Base-by-base conservation (phyloP, 2,797 vertebrate species). In the Hydrolagus colliei region DNA sequence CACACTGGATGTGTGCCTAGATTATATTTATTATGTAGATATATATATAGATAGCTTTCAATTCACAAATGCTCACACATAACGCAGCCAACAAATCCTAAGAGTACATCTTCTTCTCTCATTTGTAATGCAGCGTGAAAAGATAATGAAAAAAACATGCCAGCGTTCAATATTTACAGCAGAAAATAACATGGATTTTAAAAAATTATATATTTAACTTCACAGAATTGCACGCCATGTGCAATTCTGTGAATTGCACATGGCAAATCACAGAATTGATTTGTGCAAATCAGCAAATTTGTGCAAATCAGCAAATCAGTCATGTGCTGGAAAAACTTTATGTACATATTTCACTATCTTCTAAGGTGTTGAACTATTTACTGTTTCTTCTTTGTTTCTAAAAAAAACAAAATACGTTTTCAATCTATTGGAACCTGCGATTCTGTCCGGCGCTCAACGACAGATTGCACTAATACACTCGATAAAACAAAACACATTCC, bases 401-500 rank as follows among this genome's bases (percentile, higher is more conserved):
- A 27, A 27, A 27, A 41, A 41, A 68, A 68, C 12, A 18, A 10
- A 35, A 8, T 4, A 13, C 41, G 67, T 18, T 18, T 41, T 84
- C 32, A 68, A 8, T 71, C 41, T 35, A 10, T 27, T 18, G n/a
- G 79, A 84, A 35, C 16, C 32, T 71, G 10, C 10, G 20, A 2
- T 84, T 41, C 65, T 10, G 18, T 71, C 9, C 32, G 27, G 27
- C 18, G 12, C 22, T 67, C 22, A 82, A 68, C 8, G 35, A 41
- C 27, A 71, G 62, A 65, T 68, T 71, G 27, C 68, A 84, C 20
- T 84, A 71, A 84, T 71, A 35, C 65, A 77, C 67, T 78, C 59
- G 35, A 77, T 77, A 68, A 86, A 77, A 86, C 41, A 65, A 86
- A 77, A 86, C 41, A 65, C 18, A 61, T 86, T 27, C 22, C 2